Conservation (phyloP, 2,888 invertebrate genomes). For the Perizoma flavofasciatum region DNA sequence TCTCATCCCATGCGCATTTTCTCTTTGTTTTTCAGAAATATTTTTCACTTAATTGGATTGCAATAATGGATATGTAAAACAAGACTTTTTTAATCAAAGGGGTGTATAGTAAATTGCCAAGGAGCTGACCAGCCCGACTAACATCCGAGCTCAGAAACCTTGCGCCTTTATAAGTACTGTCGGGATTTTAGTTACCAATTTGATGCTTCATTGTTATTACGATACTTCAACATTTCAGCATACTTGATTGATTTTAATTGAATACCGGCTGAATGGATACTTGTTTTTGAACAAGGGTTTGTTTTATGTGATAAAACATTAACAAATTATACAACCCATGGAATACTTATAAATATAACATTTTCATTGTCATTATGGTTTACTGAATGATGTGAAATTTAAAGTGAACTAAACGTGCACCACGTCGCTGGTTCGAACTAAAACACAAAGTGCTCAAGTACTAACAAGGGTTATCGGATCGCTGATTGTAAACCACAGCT, state of each 20-base stretch:
- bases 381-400: neutral
- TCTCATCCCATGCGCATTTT: constrained; percentile 19
- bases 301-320: too few relatives aligned
- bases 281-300: too few relatives aligned
- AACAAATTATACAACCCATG: too few relatives aligned
- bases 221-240: constrained; percentile 7
- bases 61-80: too few relatives aligned
- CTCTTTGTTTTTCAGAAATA: constrained; percentile 14
- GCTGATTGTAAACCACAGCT: constrained; percentile 23
- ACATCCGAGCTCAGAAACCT: too few relatives aligned
- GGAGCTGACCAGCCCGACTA: too few relatives aligned
- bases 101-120: too few relatives aligned
- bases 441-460: constrained; percentile 17
- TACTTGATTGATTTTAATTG: constrained; percentile 7
- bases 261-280: constrained; percentile 2
- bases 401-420: constrained; percentile 2
- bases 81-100: too few relatives aligned
- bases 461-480: constrained; percentile 25
- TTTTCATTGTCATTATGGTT: too few relatives aligned
- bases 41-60: neutral
- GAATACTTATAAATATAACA: too few relatives aligned
- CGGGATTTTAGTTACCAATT: constrained; percentile 22
- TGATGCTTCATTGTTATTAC: constrained; percentile 21
- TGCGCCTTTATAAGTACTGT: neutral
- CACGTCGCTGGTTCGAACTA: constrained; percentile 12